These are phyloP conservation scores for Mohoua ochrocephala DNA, from an alignment of 2,113 vertebrate genomes.

Conservation along the genomic window DNA sequence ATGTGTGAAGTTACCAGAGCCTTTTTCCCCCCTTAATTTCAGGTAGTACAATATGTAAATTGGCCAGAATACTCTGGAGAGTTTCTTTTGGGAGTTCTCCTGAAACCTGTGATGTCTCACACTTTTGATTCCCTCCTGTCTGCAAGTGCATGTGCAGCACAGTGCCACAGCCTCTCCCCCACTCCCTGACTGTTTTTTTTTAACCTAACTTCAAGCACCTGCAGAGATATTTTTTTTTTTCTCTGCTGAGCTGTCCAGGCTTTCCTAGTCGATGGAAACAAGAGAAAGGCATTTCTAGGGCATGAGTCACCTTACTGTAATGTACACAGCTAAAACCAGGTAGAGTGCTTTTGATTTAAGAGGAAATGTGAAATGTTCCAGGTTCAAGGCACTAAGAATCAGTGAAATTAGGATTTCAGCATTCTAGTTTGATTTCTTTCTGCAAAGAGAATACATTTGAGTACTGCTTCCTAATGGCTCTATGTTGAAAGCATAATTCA, in stretches of 20 bases:
- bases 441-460: not conserved
- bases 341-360: not conserved
- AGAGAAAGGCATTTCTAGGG: not conserved
- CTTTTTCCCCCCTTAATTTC: not conserved
- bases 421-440: not conserved
- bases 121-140: not conserved
- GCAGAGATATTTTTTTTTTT: not conserved
- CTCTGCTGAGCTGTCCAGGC: not conserved
- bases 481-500: not conserved
- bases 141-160: not conserved
- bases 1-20: not conserved
- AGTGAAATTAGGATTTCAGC: not conserved
- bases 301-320: not conserved
- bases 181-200: not conserved
- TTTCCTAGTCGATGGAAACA: not conserved
- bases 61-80: not conserved
- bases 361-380: not conserved
- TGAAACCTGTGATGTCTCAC: not conserved
- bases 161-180: not conserved
- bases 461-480: not conserved
- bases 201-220: not conserved
- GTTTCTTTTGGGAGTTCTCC: not conserved
- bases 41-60: slow-evolving; percentile 5
- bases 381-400: not conserved
- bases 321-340: not conserved